These are phyloP conservation scores for Sarcoramphus papa DNA, from an alignment of 2,797 vertebrate species.

Conservation along the genomic window DNA sequence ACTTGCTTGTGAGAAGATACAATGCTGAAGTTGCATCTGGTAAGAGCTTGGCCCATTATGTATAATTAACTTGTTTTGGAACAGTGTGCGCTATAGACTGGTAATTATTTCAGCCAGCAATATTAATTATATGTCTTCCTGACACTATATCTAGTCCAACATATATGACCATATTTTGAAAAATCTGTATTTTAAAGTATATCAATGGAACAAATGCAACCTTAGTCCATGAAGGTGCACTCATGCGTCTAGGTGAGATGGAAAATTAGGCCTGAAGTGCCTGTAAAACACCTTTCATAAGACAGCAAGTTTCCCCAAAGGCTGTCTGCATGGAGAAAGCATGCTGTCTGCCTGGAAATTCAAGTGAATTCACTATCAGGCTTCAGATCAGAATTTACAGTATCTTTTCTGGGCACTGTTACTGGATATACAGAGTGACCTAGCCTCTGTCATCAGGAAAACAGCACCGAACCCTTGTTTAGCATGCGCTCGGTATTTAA, in stretches of 20 bases:
- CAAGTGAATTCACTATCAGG: neutral
- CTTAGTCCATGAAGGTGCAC: neutral
- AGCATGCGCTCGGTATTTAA: neutral
- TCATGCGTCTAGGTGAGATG: neutral
- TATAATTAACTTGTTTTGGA: conserved; percentile 34
- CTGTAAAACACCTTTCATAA: neutral
- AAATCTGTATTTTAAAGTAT: neutral
- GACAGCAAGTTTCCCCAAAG: neutral
- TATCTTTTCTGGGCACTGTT: neutral
- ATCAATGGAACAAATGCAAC: neutral
- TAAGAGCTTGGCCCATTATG: conserved; percentile 6
- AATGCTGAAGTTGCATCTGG: conserved; percentile 36
- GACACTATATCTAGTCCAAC: neutral
- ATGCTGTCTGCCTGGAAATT: neutral
- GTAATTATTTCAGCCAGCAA: conserved; percentile 61
- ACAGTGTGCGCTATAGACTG: neutral
- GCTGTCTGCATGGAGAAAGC: neutral
- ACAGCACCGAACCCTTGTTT: fast-evolving
- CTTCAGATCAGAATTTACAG: neutral
- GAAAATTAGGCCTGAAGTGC: neutral
- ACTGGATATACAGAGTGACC: neutral
- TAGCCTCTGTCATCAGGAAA: neutral
- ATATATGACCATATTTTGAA: neutral
- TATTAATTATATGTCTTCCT: conserved; percentile 37
- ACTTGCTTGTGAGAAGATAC: conserved; percentile 12